These are phyloP conservation scores for Enoplolaimus lenunculus DNA, from an alignment of 2,888 invertebrate genomes.

Conservation along the genomic window DNA sequence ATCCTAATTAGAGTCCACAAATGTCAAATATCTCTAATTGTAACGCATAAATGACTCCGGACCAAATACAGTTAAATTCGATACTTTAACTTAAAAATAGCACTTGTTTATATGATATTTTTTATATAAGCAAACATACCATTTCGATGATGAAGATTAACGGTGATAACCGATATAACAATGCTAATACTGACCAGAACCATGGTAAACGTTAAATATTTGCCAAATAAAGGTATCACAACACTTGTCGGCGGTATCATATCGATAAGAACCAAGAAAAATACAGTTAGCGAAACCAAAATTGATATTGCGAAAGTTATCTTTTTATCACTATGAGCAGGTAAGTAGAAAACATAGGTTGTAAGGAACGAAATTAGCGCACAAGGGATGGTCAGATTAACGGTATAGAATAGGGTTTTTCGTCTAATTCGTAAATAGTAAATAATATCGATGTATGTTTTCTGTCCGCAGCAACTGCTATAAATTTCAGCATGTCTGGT, in stretches of 20 bases:
- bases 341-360: slow-evolving; percentile 17
- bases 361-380: slow-evolving; percentile 9
- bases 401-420: slow-evolving; percentile 12
- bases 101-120: no score
- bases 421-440: background rate
- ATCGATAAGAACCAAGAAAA: slow-evolving; percentile 38
- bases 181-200: slow-evolving; percentile 35
- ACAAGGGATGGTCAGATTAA: slow-evolving; percentile 35
- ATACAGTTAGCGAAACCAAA: slow-evolving; percentile 39
- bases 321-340: slow-evolving; percentile 34
- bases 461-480: slow-evolving; percentile 9
- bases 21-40: no score
- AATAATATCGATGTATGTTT: slow-evolving; percentile 9
- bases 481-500: background rate
- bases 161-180: slow-evolving; percentile 32
- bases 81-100: no score
- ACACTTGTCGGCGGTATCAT: slow-evolving; percentile 38
- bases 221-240: slow-evolving; percentile 41
- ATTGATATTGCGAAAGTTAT: slow-evolving; percentile 41
- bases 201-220: slow-evolving; percentile 39
- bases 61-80: no score
- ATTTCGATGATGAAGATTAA: slow-evolving; percentile 33
- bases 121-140: background rate
- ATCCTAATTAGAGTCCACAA: no score
- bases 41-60: no score